Base-by-base conservation (phyloP, 2,888 invertebrate genomes). In the Digitonthophagus gazella region DNA sequence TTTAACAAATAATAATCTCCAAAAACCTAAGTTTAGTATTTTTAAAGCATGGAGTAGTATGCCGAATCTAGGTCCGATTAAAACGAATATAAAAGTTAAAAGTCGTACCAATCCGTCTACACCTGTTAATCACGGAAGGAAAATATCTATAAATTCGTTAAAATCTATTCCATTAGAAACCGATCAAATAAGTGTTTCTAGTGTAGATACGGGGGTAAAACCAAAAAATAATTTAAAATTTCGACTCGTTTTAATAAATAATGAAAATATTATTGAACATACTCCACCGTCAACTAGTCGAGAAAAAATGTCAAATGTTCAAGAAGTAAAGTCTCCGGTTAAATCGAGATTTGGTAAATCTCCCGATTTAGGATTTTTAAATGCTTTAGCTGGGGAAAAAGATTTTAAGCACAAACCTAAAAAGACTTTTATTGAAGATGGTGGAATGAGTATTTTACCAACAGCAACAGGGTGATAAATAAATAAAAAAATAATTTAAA, bases 341-440 rank as follows among this genome's bases (percentile, higher is more conserved):
- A 76, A 71, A 63, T 73, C 76, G 16, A 68, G 72, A 11, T 65
- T 72, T 76, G 80, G 65, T 69, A 78, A 72, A 65, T 80, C 79
- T 15, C 79, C 82, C 8, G 83, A 83, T 67, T 80, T 78, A 73
- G 78, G 78, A 64, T 82, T 82, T 72, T 72, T 80, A 54, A 74
- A 71, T 58, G 77, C 81, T 19, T 76, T 78, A 72, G 73, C 78
- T 44, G 85, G 84, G 16, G 84, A 84, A 71, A 86, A 85, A 72
- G 85, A 85, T 71, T 81, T 81, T 57, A 78, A 76, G 20, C 82
- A 83, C 72, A 78, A 80, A 19, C 83, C 85, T n/a, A 84, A 84
- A 72, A 86, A 86, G 76, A 85, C 85, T 71, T 88, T 88, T 73
- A 86, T 88, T 73, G 87, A 88, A 76, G 86, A 86, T 77, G 87